Evolutionary conservation across 2,113 vertebrate species (phyloP).

Genomic region (Bufo bufo): DNA sequence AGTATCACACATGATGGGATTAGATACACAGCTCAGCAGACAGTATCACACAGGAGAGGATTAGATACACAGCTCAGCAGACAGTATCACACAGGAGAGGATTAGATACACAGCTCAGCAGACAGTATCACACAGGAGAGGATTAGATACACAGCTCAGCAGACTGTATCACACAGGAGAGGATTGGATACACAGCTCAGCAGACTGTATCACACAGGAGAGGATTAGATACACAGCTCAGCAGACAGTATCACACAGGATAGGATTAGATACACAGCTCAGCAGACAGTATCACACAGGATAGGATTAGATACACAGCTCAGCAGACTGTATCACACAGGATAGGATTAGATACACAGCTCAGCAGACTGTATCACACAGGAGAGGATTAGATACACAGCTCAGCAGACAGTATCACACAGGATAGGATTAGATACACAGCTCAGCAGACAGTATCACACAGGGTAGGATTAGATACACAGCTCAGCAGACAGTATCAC

Average conservation of each 20-base stretch:
- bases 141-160: background rate
- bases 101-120: background rate
- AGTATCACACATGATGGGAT: background rate
- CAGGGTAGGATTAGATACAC: background rate
- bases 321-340: background rate
- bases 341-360: background rate
- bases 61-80: background rate
- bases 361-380: background rate
- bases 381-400: background rate
- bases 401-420: background rate
- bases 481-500: background rate
- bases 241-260: background rate
- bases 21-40: background rate
- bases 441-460: background rate
- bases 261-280: background rate
- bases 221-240: background rate
- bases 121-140: background rate
- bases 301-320: background rate
- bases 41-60: background rate
- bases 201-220: background rate
- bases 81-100: background rate
- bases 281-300: background rate
- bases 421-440: background rate
- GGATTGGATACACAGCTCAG: background rate
- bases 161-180: background rate